Conservation (phyloP, 2,797 vertebrate species). For the Pitangus sulphuratus region DNA sequence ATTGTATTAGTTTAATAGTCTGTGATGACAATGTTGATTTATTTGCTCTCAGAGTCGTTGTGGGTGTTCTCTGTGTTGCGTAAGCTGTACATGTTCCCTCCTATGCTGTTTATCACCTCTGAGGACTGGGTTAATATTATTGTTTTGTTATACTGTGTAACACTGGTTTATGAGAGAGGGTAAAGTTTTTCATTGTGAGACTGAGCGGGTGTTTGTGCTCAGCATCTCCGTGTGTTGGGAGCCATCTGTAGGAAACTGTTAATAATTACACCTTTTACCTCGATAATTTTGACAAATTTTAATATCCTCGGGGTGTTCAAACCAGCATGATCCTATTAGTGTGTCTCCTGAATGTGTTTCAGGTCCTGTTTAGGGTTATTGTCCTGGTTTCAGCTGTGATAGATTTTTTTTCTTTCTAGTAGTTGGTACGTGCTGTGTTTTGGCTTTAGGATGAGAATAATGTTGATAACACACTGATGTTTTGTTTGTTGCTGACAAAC, state of each 20-base stretch:
- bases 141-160: not conserved
- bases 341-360: not conserved
- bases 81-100: not conserved
- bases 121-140: not conserved
- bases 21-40: not conserved
- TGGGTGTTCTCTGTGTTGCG: rapidly evolving
- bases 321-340: not conserved
- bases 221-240: rapidly evolving
- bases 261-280: not conserved
- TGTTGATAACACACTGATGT: not conserved
- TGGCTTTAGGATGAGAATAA: not conserved
- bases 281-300: not conserved
- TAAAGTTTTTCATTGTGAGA: not conserved
- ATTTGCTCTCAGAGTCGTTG: not conserved
- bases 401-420: not conserved
- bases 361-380: not conserved
- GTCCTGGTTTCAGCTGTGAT: not conserved
- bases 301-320: not conserved
- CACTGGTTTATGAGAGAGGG: not conserved
- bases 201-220: not conserved
- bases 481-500: not conserved
- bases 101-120: not conserved
- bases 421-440: not conserved
- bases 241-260: not conserved
- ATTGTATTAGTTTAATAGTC: not conserved